Evolutionary conservation across 2,888 invertebrate species (phyloP).

Genomic region (Leucophenga maculata): DNA sequence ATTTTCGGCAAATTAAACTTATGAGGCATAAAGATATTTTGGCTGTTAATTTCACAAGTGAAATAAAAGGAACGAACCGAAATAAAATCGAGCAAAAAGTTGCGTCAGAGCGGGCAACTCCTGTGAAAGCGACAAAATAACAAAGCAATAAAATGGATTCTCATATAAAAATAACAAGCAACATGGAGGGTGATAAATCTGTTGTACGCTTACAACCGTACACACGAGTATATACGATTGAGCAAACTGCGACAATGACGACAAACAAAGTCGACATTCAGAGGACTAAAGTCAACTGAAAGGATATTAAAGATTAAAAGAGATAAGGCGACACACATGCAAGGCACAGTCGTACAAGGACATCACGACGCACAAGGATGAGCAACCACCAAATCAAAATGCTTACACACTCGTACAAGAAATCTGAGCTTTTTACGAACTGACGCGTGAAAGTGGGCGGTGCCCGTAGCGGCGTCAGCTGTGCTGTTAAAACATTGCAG

Average conservation of each 20-base stretch:
- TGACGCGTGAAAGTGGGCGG: constrained; percentile 15
- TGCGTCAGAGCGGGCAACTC: constrained; percentile 23
- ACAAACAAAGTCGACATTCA: constrained; percentile 26
- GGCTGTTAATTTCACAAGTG: constrained; percentile 54
- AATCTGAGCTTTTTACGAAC: constrained; percentile 54
- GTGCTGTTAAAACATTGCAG: constrained; percentile 52
- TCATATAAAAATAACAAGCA: constrained; percentile 33
- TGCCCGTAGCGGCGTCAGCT: background rate
- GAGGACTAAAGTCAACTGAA: constrained; percentile 62
- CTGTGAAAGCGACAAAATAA: constrained; percentile 20
- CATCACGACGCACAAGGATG: background rate
- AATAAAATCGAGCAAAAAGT: constrained; percentile 22
- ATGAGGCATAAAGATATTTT: constrained; percentile 68
- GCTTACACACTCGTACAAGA: constrained; percentile 33
- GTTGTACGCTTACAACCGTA: constrained; percentile 43
- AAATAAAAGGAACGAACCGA: constrained; percentile 29
- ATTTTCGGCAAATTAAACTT: constrained; percentile 67
- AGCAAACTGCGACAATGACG: constrained; percentile 45
- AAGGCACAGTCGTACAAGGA: background rate
- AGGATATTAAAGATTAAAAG: constrained; percentile 66
- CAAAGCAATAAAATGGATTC: constrained; percentile 22
- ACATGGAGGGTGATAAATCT: constrained; percentile 63
- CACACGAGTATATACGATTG: constrained; percentile 19
- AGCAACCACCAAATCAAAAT: constrained; percentile 18
- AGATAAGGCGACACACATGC: constrained; percentile 51